Percentiles rank a stretch among this genome's conserved stretches.
Conservation (phyloP, 2,888 invertebrate species). For the Archips crataeganus region DNA sequence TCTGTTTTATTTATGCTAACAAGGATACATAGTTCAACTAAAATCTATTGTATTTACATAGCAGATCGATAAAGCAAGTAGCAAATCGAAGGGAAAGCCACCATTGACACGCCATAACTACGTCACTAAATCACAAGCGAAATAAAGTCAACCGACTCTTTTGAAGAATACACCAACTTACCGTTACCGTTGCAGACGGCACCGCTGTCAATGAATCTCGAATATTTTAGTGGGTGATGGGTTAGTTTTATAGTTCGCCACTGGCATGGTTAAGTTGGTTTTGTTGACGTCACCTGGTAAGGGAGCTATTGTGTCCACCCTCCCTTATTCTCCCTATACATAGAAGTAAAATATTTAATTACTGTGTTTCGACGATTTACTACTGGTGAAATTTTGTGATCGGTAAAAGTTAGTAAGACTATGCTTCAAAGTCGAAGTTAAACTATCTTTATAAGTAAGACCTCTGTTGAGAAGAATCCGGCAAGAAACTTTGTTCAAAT, state of each 20-base stretch:
- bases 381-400: background rate
- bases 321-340: conserved; percentile 47
- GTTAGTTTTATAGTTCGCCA: background rate
- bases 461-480: no score
- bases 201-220: background rate
- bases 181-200: conserved; percentile 52
- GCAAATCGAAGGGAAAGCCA: conserved; percentile 37
- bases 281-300: conserved; percentile 37
- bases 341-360: conserved; percentile 13
- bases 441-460: no score
- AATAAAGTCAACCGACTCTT: conserved; percentile 65
- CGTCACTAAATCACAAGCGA: conserved; percentile 53
- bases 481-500: no score
- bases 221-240: background rate
- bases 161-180: conserved; percentile 50
- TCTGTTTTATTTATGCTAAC: no score
- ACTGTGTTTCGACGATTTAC: conserved; percentile 5
- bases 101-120: conserved; percentile 40
- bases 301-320: conserved; percentile 53
- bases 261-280: conserved; percentile 21
- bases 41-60: conserved; percentile 33
- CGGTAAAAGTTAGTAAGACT: background rate
- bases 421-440: no score
- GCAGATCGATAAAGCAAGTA: conserved; percentile 19
- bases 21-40: background rate